Evolutionary conservation across 2,888 invertebrate species (phyloP).

Genomic region (Chaetoderma sp.): DNA sequence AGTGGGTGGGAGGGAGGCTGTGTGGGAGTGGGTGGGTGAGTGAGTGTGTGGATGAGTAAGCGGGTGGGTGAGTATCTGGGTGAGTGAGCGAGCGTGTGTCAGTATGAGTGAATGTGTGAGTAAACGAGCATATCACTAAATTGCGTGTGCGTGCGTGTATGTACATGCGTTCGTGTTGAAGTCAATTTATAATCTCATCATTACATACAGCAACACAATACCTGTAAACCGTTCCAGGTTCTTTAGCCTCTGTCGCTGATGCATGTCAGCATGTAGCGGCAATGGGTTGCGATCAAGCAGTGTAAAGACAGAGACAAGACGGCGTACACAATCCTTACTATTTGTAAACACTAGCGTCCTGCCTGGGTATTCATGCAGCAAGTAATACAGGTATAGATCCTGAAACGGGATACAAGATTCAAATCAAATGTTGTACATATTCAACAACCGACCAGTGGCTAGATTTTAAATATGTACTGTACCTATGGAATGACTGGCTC

Average conservation of each 20-base stretch:
- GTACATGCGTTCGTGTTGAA: not conserved
- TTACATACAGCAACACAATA: not conserved
- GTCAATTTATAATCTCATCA: not conserved
- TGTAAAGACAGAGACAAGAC: slow-evolving; percentile 74
- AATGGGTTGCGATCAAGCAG: slow-evolving; percentile 71
- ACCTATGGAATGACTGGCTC: no score
- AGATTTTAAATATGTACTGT: not conserved
- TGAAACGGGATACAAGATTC: slow-evolving; percentile 72
- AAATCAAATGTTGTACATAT: not conserved
- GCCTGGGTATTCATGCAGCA: slow-evolving; percentile 87
- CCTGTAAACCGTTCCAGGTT: slow-evolving; percentile 85
- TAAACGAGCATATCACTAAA: no score
- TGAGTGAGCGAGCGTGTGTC: no score
- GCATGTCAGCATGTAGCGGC: slow-evolving; percentile 79
- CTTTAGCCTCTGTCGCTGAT: slow-evolving; percentile 91
- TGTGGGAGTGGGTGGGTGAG: no score
- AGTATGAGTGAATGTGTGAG: no score
- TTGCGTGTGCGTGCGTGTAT: no score
- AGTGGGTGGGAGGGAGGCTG: no score
- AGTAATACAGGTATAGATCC: slow-evolving; percentile 91
- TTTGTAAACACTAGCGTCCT: slow-evolving; percentile 88
- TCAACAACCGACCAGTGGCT: not conserved
- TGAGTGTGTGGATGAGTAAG: no score
- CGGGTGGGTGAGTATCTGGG: no score
- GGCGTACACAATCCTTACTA: slow-evolving; percentile 88